These are phyloP conservation scores for Rhinoderma darwinii DNA, from an alignment of 2,113 vertebrate genomes.

Conservation along the genomic window DNA sequence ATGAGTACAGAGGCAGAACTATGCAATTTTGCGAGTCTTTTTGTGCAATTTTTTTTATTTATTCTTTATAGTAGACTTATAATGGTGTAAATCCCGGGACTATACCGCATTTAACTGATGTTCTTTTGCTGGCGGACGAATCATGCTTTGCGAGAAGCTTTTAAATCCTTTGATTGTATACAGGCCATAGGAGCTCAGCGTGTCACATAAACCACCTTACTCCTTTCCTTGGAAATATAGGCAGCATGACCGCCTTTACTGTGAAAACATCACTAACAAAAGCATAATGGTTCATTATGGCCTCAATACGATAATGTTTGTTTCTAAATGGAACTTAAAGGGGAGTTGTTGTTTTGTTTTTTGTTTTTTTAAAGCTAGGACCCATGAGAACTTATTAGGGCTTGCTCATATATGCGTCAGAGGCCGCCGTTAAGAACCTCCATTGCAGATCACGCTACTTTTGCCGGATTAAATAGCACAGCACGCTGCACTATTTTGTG, in stretches of 20 bases:
- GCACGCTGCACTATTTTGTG: no score
- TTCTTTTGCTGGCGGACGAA: background rate
- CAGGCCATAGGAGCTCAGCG: constrained; percentile 11
- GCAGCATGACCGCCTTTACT: background rate
- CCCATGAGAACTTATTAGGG: no score
- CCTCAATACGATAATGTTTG: background rate
- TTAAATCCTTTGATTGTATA: constrained; percentile 16
- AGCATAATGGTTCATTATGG: background rate
- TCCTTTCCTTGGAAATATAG: background rate
- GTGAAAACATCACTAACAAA: background rate
- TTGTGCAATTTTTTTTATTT: no score
- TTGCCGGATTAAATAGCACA: no score
- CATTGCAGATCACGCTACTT: no score
- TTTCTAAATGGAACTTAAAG: background rate
- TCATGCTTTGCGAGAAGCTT: background rate
- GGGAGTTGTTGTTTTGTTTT: background rate
- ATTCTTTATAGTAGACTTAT: background rate
- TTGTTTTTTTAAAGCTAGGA: background rate
- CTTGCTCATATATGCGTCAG: no score
- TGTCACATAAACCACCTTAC: background rate
- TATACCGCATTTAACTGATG: background rate
- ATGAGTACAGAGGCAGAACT: no score
- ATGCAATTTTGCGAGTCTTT: no score
- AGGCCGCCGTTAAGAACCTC: no score
- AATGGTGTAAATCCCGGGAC: background rate